phyloP scores from a whole-genome alignment of 2,797 vertebrate genomes.

The Catostomus latipinnis region DNA sequence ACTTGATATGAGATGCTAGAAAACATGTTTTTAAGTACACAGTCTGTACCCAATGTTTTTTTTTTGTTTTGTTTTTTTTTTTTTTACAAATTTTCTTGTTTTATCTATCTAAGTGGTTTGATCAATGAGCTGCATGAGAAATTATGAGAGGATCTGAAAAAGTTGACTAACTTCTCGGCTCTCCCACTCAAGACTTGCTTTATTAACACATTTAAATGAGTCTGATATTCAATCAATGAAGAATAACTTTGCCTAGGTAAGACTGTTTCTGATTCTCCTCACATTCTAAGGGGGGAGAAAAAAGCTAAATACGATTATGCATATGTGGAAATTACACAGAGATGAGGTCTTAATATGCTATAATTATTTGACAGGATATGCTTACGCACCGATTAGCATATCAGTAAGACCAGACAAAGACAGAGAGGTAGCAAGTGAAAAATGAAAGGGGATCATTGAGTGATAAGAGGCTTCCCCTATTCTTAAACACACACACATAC shows the following conservation, averaged over 20 bases:
- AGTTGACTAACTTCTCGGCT: not conserved
- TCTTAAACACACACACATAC: not conserved
- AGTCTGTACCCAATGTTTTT: no score
- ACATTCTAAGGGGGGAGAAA: slow-evolving; percentile 74
- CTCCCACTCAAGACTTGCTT: slow-evolving; percentile 65
- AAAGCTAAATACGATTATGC: slow-evolving; percentile 94
- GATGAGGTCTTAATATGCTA: slow-evolving; percentile 92
- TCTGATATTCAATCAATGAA: slow-evolving; percentile 96
- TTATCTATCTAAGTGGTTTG: not conserved
- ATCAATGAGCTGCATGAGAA: not conserved
- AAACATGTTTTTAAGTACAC: not conserved
- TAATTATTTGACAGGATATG: slow-evolving; percentile 96
- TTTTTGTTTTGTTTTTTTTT: no score
- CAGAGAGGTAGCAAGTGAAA: slow-evolving; percentile 73
- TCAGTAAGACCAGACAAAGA: slow-evolving; percentile 89
- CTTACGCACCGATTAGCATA: slow-evolving; percentile 96
- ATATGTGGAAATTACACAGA: slow-evolving; percentile 92
- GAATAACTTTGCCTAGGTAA: slow-evolving; percentile 86
- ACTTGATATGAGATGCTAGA: no score
- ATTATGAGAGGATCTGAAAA: not conserved
- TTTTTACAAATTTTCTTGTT: no score
- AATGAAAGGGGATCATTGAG: slow-evolving; percentile 64
- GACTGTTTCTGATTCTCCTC: slow-evolving; percentile 63
- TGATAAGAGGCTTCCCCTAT: slow-evolving; percentile 70
- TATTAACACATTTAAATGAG: slow-evolving; percentile 85